Evolutionary conservation across 2,113 vertebrate species (phyloP), one percentile per base, ranked within the genome.

Genomic region (Pygoscelis adeliae): DNA sequence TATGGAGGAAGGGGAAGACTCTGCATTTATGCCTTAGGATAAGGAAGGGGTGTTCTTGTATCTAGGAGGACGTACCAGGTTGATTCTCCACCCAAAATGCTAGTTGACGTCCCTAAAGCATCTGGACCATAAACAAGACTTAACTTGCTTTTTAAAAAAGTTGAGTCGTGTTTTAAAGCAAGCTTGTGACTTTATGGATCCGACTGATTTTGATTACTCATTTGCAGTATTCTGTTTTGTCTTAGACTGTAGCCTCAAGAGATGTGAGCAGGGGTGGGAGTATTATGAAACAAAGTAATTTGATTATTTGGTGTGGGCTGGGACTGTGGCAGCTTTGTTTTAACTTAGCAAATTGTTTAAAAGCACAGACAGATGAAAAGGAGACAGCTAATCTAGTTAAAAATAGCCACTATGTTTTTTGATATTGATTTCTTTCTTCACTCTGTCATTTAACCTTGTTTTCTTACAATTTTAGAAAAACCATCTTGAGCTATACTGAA

Each of bases 271-370:
- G 53, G 80, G 90, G 91, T 91, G 93, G 90, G 82, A 95, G 85
- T 87, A 66, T 93, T 95, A 88, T 36, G 82, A 97, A 96, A 94
- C 67, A 81, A 90, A 83, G 62, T 96, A 70, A 97, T 89, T 94
- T 50, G 85, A 94, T 96, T 97, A 93, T 95, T 94, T 88, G 78
- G 91, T 70, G 87, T 90, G 83, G 83, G 72, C 59, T 59, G 40
- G 38, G 19, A 78, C 73, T 34, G 38, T 80, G 87, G 72, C 46
- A 95, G 95, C 78, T 91, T 97, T 94, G 78, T 85, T 96, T 87
- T 93, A 95, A 93, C 58, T 81, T 92, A 32, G 62, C 85, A 96
- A 95, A 97, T 97, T 93, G 79, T 94, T 94, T 94, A 93, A 96
- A 94, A 97, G 96, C 93, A 27, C 74, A 89, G 71, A 23, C 71